Percentiles rank a stretch among this genome's conserved stretches.
These are phyloP conservation scores for Drosophila barbarae DNA, from an alignment of 2,888 invertebrate genomes.

Conservation along the genomic window DNA sequence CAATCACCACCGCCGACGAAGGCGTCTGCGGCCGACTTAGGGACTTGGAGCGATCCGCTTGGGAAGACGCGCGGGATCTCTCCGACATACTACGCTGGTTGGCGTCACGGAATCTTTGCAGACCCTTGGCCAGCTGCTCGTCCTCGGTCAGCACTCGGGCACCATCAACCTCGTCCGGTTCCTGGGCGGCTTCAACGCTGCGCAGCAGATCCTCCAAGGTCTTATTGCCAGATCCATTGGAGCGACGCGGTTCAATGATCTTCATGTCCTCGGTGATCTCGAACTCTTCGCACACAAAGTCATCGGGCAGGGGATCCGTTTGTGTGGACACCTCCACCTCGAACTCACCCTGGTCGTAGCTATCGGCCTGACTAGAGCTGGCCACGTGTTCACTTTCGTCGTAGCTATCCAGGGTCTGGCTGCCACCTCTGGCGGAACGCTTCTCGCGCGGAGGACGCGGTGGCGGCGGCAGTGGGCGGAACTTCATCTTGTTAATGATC, in stretches of 20 bases:
- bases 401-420: constrained; percentile 70
- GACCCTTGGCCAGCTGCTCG: constrained; percentile 81
- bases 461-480: constrained; percentile 91
- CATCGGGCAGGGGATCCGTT: constrained; percentile 91
- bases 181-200: constrained; percentile 70
- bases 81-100: constrained; percentile 83
- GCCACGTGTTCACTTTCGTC: constrained; percentile 71
- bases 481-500: constrained; percentile 90
- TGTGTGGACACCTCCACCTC: constrained; percentile 88
- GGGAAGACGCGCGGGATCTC: constrained; percentile 82
- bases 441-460: constrained; percentile 89
- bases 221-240: constrained; percentile 48
- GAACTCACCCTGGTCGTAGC: constrained; percentile 71
- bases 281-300: constrained; percentile 84
- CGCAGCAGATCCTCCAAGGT: constrained; percentile 78
- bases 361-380: constrained; percentile 74
- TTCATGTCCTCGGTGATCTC: constrained; percentile 79
- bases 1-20: constrained; percentile 83
- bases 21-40: constrained; percentile 83
- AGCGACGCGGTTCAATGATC: constrained; percentile 76
- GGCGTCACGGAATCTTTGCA: constrained; percentile 81
- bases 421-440: constrained; percentile 71
- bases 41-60: constrained; percentile 82
- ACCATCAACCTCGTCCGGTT: constrained; percentile 69
- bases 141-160: constrained; percentile 80